Evolutionary conservation across 2,888 invertebrate species (phyloP).

Genomic region (Ophonus ardosiacus): DNA sequence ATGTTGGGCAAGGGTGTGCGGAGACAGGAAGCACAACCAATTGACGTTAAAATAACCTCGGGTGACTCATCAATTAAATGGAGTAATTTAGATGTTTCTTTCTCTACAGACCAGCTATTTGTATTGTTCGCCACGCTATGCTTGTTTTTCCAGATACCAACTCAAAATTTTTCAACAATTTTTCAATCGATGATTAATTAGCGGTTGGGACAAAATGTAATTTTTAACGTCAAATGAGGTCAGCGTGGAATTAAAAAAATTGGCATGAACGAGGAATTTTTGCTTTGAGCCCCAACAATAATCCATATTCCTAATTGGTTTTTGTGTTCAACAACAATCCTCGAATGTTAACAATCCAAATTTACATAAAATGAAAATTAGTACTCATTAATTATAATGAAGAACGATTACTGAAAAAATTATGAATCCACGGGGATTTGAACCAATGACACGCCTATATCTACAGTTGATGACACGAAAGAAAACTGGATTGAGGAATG

Average conservation of each 20-base stretch:
- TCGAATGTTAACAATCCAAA: too few relatives aligned
- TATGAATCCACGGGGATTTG: too few relatives aligned
- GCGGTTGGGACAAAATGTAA: background rate
- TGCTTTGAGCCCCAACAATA: background rate
- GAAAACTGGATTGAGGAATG: too few relatives aligned
- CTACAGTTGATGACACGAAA: too few relatives aligned
- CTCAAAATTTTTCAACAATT: constrained; percentile 3
- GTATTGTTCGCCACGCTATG: background rate
- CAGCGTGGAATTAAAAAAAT: background rate
- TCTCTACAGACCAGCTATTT: background rate
- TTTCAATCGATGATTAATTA: constrained; percentile 42
- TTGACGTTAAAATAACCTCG: constrained; percentile 60
- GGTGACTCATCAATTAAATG: constrained; percentile 60
- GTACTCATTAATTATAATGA: too few relatives aligned
- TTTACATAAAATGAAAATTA: too few relatives aligned
- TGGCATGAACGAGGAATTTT: background rate
- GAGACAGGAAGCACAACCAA: constrained; percentile 38
- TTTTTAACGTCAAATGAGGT: constrained; percentile 18
- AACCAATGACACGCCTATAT: too few relatives aligned
- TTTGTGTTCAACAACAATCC: background rate
- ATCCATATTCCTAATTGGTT: background rate
- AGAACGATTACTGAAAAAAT: too few relatives aligned
- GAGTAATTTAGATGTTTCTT: constrained; percentile 53
- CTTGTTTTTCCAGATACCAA: background rate
- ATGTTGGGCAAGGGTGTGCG: background rate